A percentile compares a stretch with the other conserved stretches of the same genome.
Evolutionary conservation across 2,797 vertebrate species (phyloP).

Genomic region (Eupleurogrammus muticus): DNA sequence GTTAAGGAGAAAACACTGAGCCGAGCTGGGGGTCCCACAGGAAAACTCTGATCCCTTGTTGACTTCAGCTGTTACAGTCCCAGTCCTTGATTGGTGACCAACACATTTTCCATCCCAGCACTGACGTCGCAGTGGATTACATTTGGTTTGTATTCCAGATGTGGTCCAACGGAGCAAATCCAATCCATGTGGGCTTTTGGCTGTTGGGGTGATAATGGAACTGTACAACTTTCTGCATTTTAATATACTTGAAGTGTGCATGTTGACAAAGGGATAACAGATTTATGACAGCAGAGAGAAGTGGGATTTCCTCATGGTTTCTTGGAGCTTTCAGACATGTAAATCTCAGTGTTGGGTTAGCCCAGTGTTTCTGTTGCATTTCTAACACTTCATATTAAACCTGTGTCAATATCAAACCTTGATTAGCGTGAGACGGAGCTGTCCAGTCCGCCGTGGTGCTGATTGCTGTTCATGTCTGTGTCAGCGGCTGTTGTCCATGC

Average conservation of each 20-base stretch:
- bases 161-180: conserved; percentile 20
- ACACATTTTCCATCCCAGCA: conserved; percentile 14
- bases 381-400: conserved; percentile 2
- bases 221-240: background rate
- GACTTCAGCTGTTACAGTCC: background rate
- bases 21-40: background rate
- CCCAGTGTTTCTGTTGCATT: background rate
- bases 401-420: conserved; percentile 7
- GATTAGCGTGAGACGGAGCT: conserved; percentile 52
- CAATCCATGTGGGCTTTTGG: conserved; percentile 23
- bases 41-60: conserved; percentile 9
- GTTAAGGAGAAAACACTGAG: conserved; percentile 1
- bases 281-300: conserved; percentile 3
- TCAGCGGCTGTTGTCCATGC: conserved; percentile 4
- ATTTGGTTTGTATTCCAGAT: conserved; percentile 29
- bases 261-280: background rate
- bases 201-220: background rate
- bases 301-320: background rate
- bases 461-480: conserved; percentile 45
- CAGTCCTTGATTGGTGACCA: conserved; percentile 1
- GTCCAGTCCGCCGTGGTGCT: conserved; percentile 70
- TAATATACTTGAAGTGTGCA: background rate
- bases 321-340: background rate
- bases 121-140: background rate
- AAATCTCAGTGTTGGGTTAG: background rate